phyloP scores from a whole-genome alignment of 2,113 vertebrate species.

The Chamaetylas fuelleborni region DNA sequence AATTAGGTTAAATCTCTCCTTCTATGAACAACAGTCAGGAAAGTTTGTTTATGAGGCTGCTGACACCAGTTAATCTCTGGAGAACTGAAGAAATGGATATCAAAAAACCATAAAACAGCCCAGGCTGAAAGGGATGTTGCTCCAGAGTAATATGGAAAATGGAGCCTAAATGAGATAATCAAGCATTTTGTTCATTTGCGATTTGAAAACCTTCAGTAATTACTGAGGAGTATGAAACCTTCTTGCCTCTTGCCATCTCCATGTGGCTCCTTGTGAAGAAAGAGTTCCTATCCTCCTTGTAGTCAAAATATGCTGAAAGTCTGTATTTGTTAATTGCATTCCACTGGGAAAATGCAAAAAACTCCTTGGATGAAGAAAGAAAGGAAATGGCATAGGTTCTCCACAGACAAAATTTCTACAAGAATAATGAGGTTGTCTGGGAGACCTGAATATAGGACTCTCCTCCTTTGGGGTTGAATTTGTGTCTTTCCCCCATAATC shows the following conservation, averaged over 20 bases:
- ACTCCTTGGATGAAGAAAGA: rapidly evolving
- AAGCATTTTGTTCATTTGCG: neutral
- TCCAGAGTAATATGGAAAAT: neutral
- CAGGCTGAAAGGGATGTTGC: neutral
- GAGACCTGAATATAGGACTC: neutral
- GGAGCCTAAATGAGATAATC: neutral
- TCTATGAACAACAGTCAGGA: neutral
- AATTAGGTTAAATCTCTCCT: neutral
- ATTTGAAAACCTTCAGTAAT: neutral
- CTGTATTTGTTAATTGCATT: neutral
- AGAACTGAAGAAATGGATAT: neutral
- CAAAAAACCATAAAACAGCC: neutral
- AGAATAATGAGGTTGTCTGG: neutral
- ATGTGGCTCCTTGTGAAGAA: neutral
- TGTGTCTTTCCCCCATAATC: neutral
- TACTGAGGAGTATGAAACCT: neutral
- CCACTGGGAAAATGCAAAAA: neutral
- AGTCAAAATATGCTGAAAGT: neutral
- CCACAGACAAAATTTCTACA: neutral
- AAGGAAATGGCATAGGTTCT: neutral
- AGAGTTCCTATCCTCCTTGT: neutral
- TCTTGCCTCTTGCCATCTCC: neutral
- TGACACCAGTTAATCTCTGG: neutral
- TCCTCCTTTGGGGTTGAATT: neutral
- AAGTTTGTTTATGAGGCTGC: neutral